Conservation (phyloP, 2,113 vertebrate species). For the Cygnus buccinator region DNA sequence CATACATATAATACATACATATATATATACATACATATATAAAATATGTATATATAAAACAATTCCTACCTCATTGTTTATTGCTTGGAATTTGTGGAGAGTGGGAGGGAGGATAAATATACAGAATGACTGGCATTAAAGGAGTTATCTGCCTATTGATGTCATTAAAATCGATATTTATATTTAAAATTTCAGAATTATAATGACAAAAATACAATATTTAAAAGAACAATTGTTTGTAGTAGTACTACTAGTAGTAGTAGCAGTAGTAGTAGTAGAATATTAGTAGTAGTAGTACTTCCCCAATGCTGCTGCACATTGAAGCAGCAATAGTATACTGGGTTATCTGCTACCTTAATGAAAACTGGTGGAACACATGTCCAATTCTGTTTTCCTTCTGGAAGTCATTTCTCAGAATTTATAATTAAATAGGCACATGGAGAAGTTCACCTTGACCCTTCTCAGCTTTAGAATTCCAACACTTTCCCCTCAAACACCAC, state of each 20-base stretch:
- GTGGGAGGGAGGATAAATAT: neutral
- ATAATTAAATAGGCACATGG: neutral
- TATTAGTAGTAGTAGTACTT: neutral
- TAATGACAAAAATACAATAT: neutral
- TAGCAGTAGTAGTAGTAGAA: neutral
- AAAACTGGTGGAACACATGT: neutral
- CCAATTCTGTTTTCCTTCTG: neutral
- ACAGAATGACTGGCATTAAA: neutral
- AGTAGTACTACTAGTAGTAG: neutral
- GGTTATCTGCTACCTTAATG: neutral
- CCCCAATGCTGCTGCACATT: accelerated
- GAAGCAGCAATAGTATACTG: neutral
- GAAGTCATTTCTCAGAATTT: neutral
- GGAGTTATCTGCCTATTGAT: neutral
- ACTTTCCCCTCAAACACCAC: neutral
- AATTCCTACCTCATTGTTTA: neutral
- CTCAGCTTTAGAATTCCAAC: neutral
- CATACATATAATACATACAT: too few species aligned
- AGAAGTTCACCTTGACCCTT: neutral
- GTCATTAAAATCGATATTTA: neutral
- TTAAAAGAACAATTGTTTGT: neutral
- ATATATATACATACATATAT: too few species aligned
- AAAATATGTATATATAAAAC: neutral
- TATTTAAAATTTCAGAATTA: neutral
- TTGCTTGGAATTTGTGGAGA: neutral